Base-by-base conservation (phyloP, 2,797 vertebrate species). In the Poecilia velifera region DNA sequence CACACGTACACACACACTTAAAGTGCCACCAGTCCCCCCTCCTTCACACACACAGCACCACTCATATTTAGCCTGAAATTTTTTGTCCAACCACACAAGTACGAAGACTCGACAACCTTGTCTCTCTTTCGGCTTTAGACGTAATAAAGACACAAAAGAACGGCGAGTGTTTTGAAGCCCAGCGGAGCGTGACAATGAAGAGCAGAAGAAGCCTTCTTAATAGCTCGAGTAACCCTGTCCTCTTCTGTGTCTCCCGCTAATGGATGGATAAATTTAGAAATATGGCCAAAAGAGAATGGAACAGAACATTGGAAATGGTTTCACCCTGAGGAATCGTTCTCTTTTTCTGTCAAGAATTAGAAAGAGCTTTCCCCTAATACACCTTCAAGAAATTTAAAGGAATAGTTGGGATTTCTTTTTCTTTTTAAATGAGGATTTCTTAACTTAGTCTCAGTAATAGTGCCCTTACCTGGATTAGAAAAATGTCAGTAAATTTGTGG, bases 201-300 rank as follows among this genome's bases (percentile, higher is more conserved):
- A 85, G 88, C 85, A 90, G 89, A 83, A 86, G 92, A 36, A 75
- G 86, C 79, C 91, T 91, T 84, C 90, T 92, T 93, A 91, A 93
- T 90, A 93, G 92, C 93, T 82, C 46, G 1, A 82, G 89, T 88
- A 89, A 78, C 89, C 86, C 87, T 76, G 85, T 88, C 86, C 82
- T 90, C 85, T 82, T 73, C 90, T 88, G 80, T 82, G 84, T 86
- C 85, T 88, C 82, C 81, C 59, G 34, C 92, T 94, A 95, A 94
- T 95, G 93, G 93, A 94, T 57, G 91, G 83, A 74, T 92, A 92
- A 88, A 94, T 94, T 93, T 92, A 93, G 93, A 94, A 91, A 87
- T 90, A 88, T 43, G 85, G 85, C 91, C 82, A 89, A 89, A 91
- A 77, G 86, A 87, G 74, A 81, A 62, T 62, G 73, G 82, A 74